These are phyloP conservation scores for Meloidogyne chitwoodi DNA, from an alignment of 1,140 invertebrate species.

Conservation along the genomic window DNA sequence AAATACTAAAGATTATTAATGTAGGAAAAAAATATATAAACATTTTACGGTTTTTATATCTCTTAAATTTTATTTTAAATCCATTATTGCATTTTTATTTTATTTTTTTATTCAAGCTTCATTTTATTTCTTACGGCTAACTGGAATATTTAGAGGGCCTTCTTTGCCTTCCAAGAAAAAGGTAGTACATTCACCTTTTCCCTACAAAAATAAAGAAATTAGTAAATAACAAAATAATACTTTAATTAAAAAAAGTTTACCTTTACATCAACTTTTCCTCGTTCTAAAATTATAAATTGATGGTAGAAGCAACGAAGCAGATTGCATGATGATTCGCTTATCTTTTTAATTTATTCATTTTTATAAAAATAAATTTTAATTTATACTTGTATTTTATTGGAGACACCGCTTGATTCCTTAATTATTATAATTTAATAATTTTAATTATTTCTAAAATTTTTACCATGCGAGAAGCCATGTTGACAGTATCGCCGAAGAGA, in stretches of 20 bases:
- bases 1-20: neutral
- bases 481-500: conserved; percentile 68
- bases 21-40: no score
- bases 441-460: neutral
- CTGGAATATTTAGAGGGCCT: conserved; percentile 14
- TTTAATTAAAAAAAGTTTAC: conserved; percentile 26
- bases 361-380: neutral
- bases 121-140: conserved; percentile 9
- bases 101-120: neutral
- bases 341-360: conserved; percentile 37
- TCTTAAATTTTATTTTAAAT: neutral
- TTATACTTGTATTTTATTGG: conserved; percentile 57
- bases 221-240: neutral
- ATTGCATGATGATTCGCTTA: conserved; percentile 53
- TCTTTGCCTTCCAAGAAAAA: conserved; percentile 56
- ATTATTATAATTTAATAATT: neutral
- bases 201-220: conserved; percentile 42
- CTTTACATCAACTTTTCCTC: conserved; percentile 56
- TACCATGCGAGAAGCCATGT: conserved; percentile 56
- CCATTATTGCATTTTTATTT: neutral
- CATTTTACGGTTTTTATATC: no score
- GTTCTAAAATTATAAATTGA: conserved; percentile 49
- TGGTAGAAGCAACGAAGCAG: conserved; percentile 57
- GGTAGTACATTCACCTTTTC: conserved; percentile 53
- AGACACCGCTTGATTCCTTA: conserved; percentile 53